Evolutionary conservation across 1,140 invertebrate genomes (phyloP).

Genomic region (Sipha flava): DNA sequence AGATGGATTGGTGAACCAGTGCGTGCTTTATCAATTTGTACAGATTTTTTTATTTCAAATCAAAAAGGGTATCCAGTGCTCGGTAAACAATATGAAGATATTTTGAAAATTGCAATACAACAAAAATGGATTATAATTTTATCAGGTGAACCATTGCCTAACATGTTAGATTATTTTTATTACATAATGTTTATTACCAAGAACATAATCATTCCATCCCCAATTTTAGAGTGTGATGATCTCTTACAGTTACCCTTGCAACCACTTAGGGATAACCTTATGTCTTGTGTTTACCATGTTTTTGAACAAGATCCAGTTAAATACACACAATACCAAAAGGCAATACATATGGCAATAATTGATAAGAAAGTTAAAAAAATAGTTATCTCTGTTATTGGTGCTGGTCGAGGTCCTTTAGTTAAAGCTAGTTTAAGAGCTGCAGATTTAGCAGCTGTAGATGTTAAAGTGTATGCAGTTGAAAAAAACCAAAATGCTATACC

Average conservation of each 20-base stretch:
- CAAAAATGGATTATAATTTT: slow-evolving; percentile 19
- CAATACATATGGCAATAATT: slow-evolving; percentile 64
- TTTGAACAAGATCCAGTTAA: slow-evolving; percentile 98
- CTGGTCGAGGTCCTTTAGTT: slow-evolving; percentile 90
- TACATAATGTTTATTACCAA: slow-evolving; percentile 8
- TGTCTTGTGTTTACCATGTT: slow-evolving; percentile 92
- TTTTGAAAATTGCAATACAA: slow-evolving; percentile 52
- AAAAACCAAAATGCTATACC: slow-evolving; percentile 87
- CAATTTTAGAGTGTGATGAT: slow-evolving; percentile 74
- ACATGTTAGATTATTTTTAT: slow-evolving; percentile 19
- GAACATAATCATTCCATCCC: not conserved
- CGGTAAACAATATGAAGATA: slow-evolving; percentile 66
- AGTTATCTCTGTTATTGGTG: slow-evolving; percentile 86
- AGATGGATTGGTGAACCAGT: slow-evolving; percentile 95
- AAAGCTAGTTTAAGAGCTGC: slow-evolving; percentile 74
- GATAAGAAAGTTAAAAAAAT: slow-evolving; percentile 42
- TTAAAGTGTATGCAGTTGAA: slow-evolving; percentile 86
- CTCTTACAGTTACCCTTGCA: slow-evolving; percentile 81
- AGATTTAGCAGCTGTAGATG: slow-evolving; percentile 52
- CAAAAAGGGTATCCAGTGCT: slow-evolving; percentile 82
- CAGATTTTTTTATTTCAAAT: slow-evolving; percentile 69
- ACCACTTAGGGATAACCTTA: slow-evolving; percentile 93
- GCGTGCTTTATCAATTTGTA: slow-evolving; percentile 71
- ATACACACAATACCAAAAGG: slow-evolving; percentile 86
- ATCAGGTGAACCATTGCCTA: not conserved